phyloP scores from a whole-genome alignment of 2,888 invertebrate species.

The Eremobia ochroleuca region DNA sequence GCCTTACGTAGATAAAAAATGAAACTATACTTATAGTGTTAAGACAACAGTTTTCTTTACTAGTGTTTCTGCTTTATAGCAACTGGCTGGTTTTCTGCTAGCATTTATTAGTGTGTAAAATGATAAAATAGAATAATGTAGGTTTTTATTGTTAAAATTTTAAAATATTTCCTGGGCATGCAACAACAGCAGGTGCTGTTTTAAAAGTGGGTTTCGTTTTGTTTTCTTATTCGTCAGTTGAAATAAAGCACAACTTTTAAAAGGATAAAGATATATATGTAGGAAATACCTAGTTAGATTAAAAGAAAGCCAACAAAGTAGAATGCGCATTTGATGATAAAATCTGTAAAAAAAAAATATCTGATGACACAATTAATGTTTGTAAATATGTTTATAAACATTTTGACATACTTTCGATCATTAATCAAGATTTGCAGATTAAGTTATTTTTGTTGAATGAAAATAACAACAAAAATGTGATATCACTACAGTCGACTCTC shows the following conservation, averaged over 20 bases:
- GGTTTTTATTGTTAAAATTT: neutral
- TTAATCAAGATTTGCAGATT: neutral
- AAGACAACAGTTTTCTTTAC: neutral
- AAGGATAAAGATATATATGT: neutral
- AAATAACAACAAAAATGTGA: constrained; percentile 18
- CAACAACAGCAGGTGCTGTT: neutral
- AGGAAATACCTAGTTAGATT: neutral
- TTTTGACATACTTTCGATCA: constrained; percentile 19
- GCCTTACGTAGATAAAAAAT: no score
- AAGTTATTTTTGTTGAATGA: neutral
- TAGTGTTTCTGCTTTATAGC: neutral
- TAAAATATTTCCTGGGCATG: neutral
- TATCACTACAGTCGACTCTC: no score
- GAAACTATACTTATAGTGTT: no score
- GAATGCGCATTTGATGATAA: constrained; percentile 12
- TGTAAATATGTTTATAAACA: constrained; percentile 4
- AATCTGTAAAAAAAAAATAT: constrained; percentile 6
- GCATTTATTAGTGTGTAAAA: neutral
- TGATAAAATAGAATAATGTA: neutral
- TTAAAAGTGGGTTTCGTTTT: neutral
- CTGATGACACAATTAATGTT: constrained; percentile 10
- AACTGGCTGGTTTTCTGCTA: neutral
- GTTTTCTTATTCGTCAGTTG: neutral
- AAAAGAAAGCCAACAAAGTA: neutral
- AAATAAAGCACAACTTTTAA: no score